phyloP scores from a whole-genome alignment of 2,888 invertebrate genomes.

The Bellardia pandia region DNA sequence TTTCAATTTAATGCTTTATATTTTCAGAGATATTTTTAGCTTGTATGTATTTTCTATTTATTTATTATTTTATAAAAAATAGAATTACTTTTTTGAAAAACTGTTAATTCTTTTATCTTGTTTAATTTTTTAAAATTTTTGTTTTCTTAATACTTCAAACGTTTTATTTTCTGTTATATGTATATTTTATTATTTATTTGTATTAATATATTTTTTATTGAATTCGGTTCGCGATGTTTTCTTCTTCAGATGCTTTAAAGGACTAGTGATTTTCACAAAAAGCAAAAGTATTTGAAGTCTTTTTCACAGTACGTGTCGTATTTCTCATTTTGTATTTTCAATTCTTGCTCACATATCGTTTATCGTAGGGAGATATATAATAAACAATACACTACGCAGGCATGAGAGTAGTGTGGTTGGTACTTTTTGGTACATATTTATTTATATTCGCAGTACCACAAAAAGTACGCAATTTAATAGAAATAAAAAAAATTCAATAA shows the following conservation, averaged over 20 bases:
- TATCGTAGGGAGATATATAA: conserved; percentile 63
- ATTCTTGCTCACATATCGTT: conserved; percentile 50
- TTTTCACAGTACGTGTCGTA: conserved; percentile 66
- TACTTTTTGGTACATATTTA: conserved; percentile 15
- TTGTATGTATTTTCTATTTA: background rate
- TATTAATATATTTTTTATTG: conserved; percentile 41
- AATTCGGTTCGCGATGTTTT: conserved; percentile 68
- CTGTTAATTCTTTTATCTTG: conserved; percentile 5
- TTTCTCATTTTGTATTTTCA: conserved; percentile 64
- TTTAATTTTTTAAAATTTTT: conserved; percentile 28
- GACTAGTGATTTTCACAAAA: conserved; percentile 72
- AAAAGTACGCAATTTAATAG: conserved; percentile 31
- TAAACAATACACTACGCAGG: background rate
- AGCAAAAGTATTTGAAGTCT: conserved; percentile 74
- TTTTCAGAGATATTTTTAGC: conserved; percentile 21
- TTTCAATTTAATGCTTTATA: too few relatives aligned
- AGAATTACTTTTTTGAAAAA: conserved; percentile 19
- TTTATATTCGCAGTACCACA: background rate
- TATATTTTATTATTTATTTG: conserved; percentile 41
- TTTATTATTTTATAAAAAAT: conserved; percentile 2
- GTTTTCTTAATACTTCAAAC: conserved; percentile 36
- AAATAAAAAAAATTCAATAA: too few relatives aligned
- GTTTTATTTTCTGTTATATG: conserved; percentile 46
- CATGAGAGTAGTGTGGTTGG: conserved; percentile 33
- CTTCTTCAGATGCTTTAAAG: conserved; percentile 72